Conservation (phyloP, 2,888 invertebrate genomes). For the Zelleria hepariella region DNA sequence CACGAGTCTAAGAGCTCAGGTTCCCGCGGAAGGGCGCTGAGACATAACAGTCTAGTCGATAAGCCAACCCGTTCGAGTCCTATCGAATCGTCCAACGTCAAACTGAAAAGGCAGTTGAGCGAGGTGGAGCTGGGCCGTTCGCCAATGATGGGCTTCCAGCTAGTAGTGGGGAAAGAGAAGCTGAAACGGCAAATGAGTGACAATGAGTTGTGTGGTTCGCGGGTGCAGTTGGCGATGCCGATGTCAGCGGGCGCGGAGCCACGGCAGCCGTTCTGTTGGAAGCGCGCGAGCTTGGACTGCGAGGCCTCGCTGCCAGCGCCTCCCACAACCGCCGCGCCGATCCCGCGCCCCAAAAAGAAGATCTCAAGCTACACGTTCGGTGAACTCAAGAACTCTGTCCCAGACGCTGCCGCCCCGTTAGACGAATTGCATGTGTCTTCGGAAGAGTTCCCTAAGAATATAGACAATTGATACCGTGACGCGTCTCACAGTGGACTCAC, state of each 20-base stretch:
- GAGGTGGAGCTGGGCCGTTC: constrained; percentile 39
- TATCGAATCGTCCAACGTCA: background rate
- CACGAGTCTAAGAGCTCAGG: constrained; percentile 16
- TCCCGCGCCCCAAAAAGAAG: constrained; percentile 15
- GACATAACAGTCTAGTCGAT: constrained; percentile 53
- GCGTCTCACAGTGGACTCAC: constrained; percentile 4
- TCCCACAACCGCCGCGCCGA: constrained; percentile 11
- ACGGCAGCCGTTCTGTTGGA: constrained; percentile 47
- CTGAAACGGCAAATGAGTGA: constrained; percentile 58
- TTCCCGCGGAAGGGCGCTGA: constrained; percentile 18
- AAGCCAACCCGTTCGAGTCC: constrained; percentile 17
- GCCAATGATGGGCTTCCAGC: constrained; percentile 43
- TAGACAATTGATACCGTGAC: constrained; percentile 39
- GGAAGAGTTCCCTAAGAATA: constrained; percentile 54
- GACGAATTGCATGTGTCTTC: constrained; percentile 32
- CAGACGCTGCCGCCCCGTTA: constrained; percentile 21
- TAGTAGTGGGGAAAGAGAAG: constrained; percentile 54
- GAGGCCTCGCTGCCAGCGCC: constrained; percentile 28
- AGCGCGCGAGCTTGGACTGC: constrained; percentile 44
- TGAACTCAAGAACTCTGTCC: constrained; percentile 59
- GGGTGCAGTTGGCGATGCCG: constrained; percentile 55
- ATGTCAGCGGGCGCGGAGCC: constrained; percentile 66
- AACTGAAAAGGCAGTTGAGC: constrained; percentile 45
- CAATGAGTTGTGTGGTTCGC: constrained; percentile 47
- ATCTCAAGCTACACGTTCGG: constrained; percentile 56